These are phyloP conservation scores for Stegostoma tigrinum DNA, from an alignment of 2,113 vertebrate species.

Conservation along the genomic window DNA sequence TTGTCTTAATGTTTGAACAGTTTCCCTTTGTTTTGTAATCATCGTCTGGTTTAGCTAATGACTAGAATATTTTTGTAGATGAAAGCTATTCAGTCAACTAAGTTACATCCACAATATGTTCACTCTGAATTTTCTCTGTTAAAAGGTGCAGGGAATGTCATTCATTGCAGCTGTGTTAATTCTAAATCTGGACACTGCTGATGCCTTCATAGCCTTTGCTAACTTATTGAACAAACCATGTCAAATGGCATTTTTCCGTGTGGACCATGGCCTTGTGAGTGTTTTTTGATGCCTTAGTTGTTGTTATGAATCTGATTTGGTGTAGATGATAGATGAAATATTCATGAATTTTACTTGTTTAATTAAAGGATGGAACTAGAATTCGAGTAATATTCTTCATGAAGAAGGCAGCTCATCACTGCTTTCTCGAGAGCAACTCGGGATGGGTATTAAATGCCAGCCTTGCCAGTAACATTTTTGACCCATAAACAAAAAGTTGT, in stretches of 20 bases:
- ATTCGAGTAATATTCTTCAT: background rate
- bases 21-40: background rate
- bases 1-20: background rate
- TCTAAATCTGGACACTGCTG: constrained; percentile 85
- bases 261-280: constrained; percentile 96
- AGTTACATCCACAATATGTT: background rate
- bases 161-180: constrained; percentile 90
- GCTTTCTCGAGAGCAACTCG: background rate
- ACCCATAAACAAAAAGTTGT: background rate
- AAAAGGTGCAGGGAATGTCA: constrained; percentile 93
- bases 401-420: background rate
- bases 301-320: background rate
- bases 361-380: background rate
- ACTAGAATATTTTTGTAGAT: background rate
- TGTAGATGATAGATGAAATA: background rate
- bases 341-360: background rate
- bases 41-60: background rate
- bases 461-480: background rate
- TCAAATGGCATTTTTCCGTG: constrained; percentile 95
- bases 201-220: constrained; percentile 93
- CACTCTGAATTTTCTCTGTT: constrained; percentile 19
- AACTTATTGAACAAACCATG: constrained; percentile 95
- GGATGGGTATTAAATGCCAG: background rate
- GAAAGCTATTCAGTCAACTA: background rate
- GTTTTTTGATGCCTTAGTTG: constrained; percentile 7